phyloP scores from a whole-genome alignment of 2,797 vertebrate species.

The Falco biarmicus region DNA sequence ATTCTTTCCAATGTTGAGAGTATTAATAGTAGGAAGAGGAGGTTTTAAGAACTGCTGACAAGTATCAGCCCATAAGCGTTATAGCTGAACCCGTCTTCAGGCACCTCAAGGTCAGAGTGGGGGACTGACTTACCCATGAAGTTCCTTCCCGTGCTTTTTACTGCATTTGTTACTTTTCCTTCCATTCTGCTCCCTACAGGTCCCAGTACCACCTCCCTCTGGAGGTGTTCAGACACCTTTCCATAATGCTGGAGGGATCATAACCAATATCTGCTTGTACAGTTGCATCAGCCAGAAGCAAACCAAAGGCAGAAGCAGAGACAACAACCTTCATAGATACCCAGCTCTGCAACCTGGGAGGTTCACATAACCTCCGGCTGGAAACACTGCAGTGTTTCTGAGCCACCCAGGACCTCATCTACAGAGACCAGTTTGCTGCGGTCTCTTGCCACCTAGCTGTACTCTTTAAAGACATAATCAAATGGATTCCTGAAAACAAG shows the following conservation, averaged over 20 bases:
- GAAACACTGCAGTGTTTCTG: background rate
- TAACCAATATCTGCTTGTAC: background rate
- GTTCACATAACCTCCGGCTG: background rate
- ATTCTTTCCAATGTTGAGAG: background rate
- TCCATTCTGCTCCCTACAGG: background rate
- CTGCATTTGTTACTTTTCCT: background rate
- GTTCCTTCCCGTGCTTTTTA: background rate
- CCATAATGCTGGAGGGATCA: rapidly evolving
- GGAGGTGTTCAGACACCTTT: background rate
- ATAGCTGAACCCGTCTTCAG: background rate
- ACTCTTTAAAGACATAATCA: conserved; percentile 46
- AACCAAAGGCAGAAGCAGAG: background rate
- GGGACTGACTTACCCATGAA: background rate
- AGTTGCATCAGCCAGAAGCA: background rate
- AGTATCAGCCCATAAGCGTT: background rate
- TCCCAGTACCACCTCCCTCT: background rate
- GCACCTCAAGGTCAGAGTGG: rapidly evolving
- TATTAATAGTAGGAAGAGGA: background rate
- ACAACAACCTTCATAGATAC: rapidly evolving
- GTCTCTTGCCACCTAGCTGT: conserved; percentile 37
- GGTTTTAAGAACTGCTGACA: background rate
- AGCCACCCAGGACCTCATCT: background rate
- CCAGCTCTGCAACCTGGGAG: background rate
- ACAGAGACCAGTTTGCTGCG: background rate
- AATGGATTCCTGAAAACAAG: conserved; percentile 46